Conservation (phyloP, 2,797 vertebrate genomes). For the Urocyon cinereoargenteus region DNA sequence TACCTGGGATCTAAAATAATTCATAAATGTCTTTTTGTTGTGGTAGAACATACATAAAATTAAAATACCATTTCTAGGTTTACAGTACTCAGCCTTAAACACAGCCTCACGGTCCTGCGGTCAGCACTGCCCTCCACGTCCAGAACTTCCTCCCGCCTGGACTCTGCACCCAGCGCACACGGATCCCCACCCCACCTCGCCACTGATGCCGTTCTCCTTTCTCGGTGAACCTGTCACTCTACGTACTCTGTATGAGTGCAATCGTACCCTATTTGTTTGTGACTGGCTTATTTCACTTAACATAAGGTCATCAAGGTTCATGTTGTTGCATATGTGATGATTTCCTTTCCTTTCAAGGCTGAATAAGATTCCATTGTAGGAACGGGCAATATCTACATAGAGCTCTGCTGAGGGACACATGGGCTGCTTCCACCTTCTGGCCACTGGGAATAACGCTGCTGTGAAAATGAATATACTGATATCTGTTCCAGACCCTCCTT, state of each 20-base stretch:
- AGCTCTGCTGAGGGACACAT: neutral
- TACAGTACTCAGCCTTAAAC: slow-evolving; percentile 20
- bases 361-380: neutral
- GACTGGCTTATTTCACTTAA: slow-evolving; percentile 28
- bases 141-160: neutral
- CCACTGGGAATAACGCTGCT: neutral
- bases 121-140: neutral
- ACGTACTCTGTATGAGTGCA: neutral
- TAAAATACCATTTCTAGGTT: neutral
- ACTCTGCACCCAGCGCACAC: neutral
- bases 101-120: neutral
- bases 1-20: slow-evolving; percentile 1
- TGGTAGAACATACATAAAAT: neutral
- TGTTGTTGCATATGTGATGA: neutral
- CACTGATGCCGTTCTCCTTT: neutral
- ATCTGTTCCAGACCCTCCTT: neutral
- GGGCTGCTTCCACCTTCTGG: neutral
- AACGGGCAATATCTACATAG: neutral
- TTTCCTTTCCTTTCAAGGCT: slow-evolving; percentile 16
- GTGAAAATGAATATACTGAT: neutral
- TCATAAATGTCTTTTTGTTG: neutral
- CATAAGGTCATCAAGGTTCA: neutral
- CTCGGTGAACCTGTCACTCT: neutral
- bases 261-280: neutral
- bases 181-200: neutral